These are phyloP conservation scores for Mormyrops boulengeri DNA, from an alignment of 2,797 vertebrate genomes.

Conservation along the genomic window DNA sequence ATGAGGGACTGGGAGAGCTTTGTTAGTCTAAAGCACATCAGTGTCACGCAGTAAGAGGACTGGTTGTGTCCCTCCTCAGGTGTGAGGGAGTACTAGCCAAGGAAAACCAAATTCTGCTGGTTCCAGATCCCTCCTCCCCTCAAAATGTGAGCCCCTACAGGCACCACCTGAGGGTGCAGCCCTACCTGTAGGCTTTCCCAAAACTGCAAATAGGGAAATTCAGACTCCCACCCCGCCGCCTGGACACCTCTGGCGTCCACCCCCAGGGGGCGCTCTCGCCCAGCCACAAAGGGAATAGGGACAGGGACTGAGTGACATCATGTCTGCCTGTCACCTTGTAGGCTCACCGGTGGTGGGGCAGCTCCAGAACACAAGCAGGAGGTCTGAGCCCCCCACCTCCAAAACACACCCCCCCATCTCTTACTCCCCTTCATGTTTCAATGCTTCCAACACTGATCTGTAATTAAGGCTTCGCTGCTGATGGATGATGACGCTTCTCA, in stretches of 20 bases:
- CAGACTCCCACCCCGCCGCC: not conserved
- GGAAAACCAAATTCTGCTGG: not conserved
- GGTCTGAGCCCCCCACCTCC: constrained; percentile 34
- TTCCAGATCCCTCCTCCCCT: not conserved
- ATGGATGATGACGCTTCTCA: constrained; percentile 42
- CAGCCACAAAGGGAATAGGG: not conserved
- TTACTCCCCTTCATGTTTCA: constrained; percentile 32
- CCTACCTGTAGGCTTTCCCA: not conserved
- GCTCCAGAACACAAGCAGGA: not conserved
- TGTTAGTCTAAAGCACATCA: not conserved
- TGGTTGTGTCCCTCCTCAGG: not conserved
- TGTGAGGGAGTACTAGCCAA: not conserved
- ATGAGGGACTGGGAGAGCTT: not conserved
- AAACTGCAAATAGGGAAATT: not conserved
- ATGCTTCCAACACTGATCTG: constrained; percentile 45
- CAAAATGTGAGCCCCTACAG: not conserved
- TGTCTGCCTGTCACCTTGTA: too few relatives aligned
- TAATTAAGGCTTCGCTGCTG: constrained; percentile 49
- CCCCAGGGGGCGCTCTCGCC: not conserved
- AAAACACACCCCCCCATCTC: constrained; percentile 42
- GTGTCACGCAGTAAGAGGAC: not conserved
- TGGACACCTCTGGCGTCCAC: not conserved
- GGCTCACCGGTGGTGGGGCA: not conserved
- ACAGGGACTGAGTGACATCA: not conserved
- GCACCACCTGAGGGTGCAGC: not conserved